Conservation (phyloP, 2,888 invertebrate genomes). For the Drosophila buzzatii region DNA sequence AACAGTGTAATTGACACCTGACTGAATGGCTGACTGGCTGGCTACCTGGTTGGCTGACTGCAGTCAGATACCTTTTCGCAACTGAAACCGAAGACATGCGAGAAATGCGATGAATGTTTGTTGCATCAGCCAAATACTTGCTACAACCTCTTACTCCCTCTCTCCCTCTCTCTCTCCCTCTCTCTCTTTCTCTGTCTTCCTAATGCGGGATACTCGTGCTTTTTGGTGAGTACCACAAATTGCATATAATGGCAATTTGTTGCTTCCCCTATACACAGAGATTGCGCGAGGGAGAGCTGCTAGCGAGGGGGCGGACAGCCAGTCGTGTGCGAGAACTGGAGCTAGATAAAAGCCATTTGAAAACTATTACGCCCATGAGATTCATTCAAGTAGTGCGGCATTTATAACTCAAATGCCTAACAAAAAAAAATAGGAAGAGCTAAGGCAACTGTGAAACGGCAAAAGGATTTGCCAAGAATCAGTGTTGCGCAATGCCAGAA, state of each 20-base stretch:
- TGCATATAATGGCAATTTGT: conserved; percentile 70
- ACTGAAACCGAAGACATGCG: conserved; percentile 17
- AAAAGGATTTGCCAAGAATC: conserved; percentile 34
- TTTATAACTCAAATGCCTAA: conserved; percentile 74
- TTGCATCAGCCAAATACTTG: conserved; percentile 7
- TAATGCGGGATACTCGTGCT: conserved; percentile 43
- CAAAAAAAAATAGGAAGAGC: not conserved
- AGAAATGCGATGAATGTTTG: conserved; percentile 38
- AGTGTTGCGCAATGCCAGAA: conserved; percentile 43
- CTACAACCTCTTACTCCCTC: not conserved
- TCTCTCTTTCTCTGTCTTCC: conserved; percentile 7
- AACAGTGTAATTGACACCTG: conserved; percentile 40
- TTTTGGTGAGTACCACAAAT: conserved; percentile 48
- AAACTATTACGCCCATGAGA: conserved; percentile 81
- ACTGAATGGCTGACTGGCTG: conserved; percentile 21
- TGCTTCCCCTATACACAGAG: conserved; percentile 22
- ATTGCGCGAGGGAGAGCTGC: conserved; percentile 25
- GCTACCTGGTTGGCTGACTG: conserved; percentile 24
- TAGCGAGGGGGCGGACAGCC: conserved; percentile 17
- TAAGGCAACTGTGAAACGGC: conserved; percentile 18
- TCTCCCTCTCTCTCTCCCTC: conserved; percentile 10
- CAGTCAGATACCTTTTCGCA: conserved; percentile 22
- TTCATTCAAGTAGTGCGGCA: conserved; percentile 79
- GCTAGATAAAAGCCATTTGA: conserved; percentile 73
- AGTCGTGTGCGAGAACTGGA: conserved; percentile 45